phyloP scores from a whole-genome alignment of 2,113 vertebrate genomes.

The Herpailurus yagouaroundi region DNA sequence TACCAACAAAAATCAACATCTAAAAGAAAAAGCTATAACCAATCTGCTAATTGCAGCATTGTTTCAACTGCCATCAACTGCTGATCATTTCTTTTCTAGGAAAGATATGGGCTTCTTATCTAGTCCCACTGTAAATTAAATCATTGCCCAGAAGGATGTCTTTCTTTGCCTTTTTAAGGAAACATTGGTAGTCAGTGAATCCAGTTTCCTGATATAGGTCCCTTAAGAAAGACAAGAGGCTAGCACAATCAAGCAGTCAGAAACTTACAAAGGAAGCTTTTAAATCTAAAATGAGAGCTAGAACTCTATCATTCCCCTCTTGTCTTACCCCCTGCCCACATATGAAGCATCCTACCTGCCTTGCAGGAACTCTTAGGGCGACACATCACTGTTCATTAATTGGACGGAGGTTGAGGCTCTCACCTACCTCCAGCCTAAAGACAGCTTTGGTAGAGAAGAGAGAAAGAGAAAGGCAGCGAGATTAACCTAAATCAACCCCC shows the following conservation, averaged over 20 bases:
- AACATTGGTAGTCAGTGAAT: not conserved
- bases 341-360: not conserved
- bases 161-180: not conserved
- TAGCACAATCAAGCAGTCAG: not conserved
- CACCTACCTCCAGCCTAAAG: not conserved
- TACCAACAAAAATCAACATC: not conserved
- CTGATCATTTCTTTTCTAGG: not conserved
- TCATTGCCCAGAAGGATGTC: not conserved
- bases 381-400: not conserved
- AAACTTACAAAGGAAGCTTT: not conserved
- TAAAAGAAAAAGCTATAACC: not conserved
- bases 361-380: not conserved
- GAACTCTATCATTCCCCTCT: not conserved
- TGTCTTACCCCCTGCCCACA: not conserved
- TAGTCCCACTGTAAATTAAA: constrained; percentile 16
- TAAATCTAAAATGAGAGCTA: not conserved
- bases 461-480: not conserved
- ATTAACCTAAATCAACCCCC: not conserved
- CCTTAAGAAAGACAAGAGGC: not conserved
- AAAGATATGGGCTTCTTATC: not conserved
- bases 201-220: not conserved
- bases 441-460: not conserved
- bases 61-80: not conserved
- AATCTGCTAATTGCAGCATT: not conserved
- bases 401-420: not conserved